Conservation (phyloP, 1,140 invertebrate species). For the Diorhabda sublineata region DNA sequence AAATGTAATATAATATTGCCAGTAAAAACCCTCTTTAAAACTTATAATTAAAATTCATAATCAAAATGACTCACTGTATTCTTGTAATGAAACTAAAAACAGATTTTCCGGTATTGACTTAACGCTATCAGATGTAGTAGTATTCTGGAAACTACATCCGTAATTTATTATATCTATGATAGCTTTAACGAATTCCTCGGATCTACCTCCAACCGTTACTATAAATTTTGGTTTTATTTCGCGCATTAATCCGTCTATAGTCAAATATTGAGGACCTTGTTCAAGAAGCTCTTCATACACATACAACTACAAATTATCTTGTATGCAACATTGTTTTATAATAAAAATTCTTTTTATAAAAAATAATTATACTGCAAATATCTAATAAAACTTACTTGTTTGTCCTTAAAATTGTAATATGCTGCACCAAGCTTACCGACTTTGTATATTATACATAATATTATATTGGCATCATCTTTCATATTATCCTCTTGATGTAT, state of each 20-base stretch:
- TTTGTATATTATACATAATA: conserved; percentile 50
- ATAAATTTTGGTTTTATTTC: conserved; percentile 62
- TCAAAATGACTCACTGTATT: conserved; percentile 50
- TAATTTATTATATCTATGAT: conserved; percentile 44
- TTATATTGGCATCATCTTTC: conserved; percentile 19
- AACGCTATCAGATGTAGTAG: conserved; percentile 38
- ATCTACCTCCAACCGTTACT: conserved; percentile 50
- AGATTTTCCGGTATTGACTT: conserved; percentile 47
- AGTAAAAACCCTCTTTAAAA: too few relatives aligned
- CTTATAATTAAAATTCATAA: too few relatives aligned
- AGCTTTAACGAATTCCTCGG: conserved; percentile 49
- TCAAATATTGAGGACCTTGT: conserved; percentile 53
- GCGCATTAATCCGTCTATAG: conserved; percentile 56
- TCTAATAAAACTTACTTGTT: conserved; percentile 41
- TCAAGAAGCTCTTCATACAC: conserved; percentile 61
- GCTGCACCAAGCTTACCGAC: conserved; percentile 60
- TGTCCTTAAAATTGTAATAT: conserved; percentile 62
- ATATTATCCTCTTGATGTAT: neutral
- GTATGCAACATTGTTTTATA: conserved; percentile 4
- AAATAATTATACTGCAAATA: conserved; percentile 8
- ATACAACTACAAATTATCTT: conserved; percentile 47
- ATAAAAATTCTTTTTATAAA: neutral
- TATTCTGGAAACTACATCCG: conserved; percentile 24
- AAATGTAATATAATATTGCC: too few relatives aligned
- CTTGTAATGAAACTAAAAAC: conserved; percentile 53